Percentiles rank a stretch among this genome's conserved stretches.
phyloP scores from a whole-genome alignment of 2,888 invertebrate species.

The Spatulosminthurus flaviceps region DNA sequence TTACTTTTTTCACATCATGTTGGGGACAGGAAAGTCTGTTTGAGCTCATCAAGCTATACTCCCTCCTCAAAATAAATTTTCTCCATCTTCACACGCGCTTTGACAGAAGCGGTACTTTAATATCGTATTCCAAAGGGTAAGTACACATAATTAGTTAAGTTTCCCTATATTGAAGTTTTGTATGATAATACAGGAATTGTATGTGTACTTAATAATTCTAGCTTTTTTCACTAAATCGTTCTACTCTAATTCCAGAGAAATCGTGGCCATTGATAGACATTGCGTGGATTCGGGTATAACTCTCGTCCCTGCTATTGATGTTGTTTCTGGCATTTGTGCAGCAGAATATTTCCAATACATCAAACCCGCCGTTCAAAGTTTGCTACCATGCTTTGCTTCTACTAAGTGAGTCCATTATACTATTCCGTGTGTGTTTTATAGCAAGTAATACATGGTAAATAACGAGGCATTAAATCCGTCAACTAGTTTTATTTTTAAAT shows the following conservation, averaged over 20 bases:
- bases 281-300: constrained; percentile 70
- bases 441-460: too few species aligned
- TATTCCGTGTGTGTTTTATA: too few species aligned
- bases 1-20: constrained; percentile 24
- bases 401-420: constrained; percentile 66
- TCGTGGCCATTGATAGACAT: constrained; percentile 71
- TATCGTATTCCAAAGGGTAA: constrained; percentile 68
- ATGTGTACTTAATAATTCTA: too few species aligned
- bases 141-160: constrained; percentile 20
- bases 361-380: constrained; percentile 70
- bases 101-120: constrained; percentile 67
- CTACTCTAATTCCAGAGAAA: constrained; percentile 66
- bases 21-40: constrained; percentile 68
- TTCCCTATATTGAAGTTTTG: too few species aligned
- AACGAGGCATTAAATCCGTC: too few species aligned
- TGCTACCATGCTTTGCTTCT: constrained; percentile 70
- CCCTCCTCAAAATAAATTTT: constrained; percentile 70
- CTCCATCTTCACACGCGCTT: constrained; percentile 69
- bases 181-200: too few species aligned
- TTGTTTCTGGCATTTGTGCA: constrained; percentile 64
- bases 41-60: constrained; percentile 69
- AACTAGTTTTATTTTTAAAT: too few species aligned
- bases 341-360: constrained; percentile 69
- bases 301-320: constrained; percentile 70
- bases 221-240: constrained; percentile 21